phyloP scores from a whole-genome alignment of 2,113 vertebrate species.

The Sisor rabdophorus region DNA sequence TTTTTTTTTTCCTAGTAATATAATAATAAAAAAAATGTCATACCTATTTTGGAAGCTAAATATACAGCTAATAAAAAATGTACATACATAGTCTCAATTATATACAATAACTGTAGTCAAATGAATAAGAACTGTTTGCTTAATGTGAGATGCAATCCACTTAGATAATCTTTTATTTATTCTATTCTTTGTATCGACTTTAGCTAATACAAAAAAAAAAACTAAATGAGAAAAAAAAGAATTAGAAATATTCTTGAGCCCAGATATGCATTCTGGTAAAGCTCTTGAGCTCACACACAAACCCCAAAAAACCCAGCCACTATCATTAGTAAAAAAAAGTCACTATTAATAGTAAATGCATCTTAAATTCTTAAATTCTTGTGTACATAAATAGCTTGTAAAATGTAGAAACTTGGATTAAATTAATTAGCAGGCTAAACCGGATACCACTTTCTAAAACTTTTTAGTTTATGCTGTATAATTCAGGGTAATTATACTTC shows the following conservation, averaged over 20 bases:
- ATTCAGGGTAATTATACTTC: background rate
- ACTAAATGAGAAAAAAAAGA: background rate
- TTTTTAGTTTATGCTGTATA: background rate
- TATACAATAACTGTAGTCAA: no score
- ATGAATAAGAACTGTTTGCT: no score
- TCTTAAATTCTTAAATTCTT: background rate
- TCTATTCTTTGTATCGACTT: background rate
- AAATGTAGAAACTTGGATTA: background rate
- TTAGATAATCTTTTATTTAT: background rate
- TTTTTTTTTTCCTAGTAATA: background rate
- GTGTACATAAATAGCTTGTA: background rate
- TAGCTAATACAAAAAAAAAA: background rate
- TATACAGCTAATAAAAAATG: background rate
- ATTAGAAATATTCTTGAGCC: background rate
- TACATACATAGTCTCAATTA: no score
- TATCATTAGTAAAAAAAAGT: background rate
- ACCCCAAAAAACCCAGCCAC: no score
- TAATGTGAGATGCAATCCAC: background rate
- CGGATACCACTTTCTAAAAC: background rate
- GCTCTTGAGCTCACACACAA: background rate
- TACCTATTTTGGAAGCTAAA: background rate
- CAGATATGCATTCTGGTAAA: background rate
- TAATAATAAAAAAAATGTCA: background rate
- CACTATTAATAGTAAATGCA: slow-evolving; percentile 2
- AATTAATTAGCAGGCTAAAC: background rate